Conservation (phyloP, 2,113 vertebrate genomes). For the Heterocephalus glaber region DNA sequence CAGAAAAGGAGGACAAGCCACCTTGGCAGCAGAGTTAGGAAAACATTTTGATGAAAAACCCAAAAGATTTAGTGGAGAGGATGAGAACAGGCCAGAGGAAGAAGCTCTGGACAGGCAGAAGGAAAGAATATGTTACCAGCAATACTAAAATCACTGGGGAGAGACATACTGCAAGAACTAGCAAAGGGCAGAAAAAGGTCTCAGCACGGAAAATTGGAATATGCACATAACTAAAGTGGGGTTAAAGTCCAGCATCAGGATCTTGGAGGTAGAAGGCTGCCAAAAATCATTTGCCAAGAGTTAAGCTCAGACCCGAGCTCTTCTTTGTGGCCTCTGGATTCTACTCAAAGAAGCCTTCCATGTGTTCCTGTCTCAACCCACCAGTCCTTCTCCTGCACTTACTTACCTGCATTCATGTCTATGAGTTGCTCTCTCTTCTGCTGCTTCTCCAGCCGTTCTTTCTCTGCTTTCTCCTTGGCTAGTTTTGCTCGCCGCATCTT, state of each 20-base stretch:
- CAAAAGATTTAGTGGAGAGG: neutral
- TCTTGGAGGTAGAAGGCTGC: neutral
- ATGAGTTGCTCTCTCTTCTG: constrained; percentile 88
- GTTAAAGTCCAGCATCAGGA: constrained; percentile 9
- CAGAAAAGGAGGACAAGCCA: constrained; percentile 12
- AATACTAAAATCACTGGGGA: constrained; percentile 11
- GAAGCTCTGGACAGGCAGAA: neutral
- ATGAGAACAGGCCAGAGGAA: neutral
- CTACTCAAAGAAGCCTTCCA: neutral
- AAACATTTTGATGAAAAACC: constrained; percentile 30
- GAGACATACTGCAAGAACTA: neutral
- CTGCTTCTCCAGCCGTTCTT: constrained; percentile 88
- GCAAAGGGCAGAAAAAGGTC: neutral
- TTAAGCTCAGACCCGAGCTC: neutral
- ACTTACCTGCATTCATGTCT: constrained; percentile 88
- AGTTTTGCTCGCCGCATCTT: constrained; percentile 88
- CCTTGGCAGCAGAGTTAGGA: neutral
- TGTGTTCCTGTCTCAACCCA: neutral
- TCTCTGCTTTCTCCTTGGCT: constrained; percentile 90
- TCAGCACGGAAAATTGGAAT: neutral
- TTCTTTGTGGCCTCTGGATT: neutral
- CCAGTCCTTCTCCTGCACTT: neutral
- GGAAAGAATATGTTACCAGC: neutral
- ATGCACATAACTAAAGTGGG: neutral
- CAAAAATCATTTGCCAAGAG: constrained; percentile 17